Evolutionary conservation across 2,888 invertebrate species (phyloP), one percentile per base, ranked within the genome.

Genomic region (Drosophila fulvimacula): DNA sequence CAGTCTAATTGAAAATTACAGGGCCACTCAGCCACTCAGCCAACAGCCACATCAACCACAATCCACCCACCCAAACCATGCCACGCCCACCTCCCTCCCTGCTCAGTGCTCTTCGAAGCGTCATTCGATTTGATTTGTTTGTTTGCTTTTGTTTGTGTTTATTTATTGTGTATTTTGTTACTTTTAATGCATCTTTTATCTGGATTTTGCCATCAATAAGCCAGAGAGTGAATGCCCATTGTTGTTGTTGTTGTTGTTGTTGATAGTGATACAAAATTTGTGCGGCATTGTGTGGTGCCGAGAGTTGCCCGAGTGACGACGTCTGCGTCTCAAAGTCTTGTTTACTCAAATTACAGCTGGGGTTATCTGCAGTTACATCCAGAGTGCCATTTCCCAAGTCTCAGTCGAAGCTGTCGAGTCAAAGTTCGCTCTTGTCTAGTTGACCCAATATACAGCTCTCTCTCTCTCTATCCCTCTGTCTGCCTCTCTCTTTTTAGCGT

Each of bases 181-280:
- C 88, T 85, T 85, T 85, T 85, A 84, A 86, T 84, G 83, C 83
- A 87, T 85, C 88, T 82, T 85, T 85, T 84, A 82, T 84, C 85
- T 87, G 82, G 79, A 81, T 87, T 84, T 82, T 56, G 82, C 76
- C 88, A 85, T 82, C 88, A 82, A 79, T 79, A 79, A 79, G 79
- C 79, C 69, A 75, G 52, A 58, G 60, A 61, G 60, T 66, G 70
- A 77, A 61, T 76, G 79, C 64, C 57, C 52, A 55, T 73, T 67
- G 71, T 79, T 68, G 63, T 55, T 57, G 21, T 9, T 49, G 49
- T 49, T 56, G 58, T 51, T 36, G 24, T 15, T 36, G 36, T 60
- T 78, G 81, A 82, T 82, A 82, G 68, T 60, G 86, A 82, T 81
- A 81, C 83, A 83, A 83, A 86, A 86, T 84, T 86, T 86, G 84